Evolutionary conservation across 2,888 invertebrate genomes (phyloP).

Genomic region (Smittia sp.): DNA sequence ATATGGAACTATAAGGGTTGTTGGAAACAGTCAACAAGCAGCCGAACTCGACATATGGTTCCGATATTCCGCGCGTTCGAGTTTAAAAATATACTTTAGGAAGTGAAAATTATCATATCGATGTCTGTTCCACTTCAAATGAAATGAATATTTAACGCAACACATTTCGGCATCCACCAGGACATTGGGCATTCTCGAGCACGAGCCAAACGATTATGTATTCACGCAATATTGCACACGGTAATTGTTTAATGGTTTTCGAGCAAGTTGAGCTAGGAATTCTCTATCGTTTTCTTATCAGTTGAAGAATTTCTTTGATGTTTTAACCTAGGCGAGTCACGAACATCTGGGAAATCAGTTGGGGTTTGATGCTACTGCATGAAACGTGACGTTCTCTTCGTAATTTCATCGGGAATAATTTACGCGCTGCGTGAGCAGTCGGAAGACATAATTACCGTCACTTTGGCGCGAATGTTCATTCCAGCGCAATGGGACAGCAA

Average conservation of each 20-base stretch:
- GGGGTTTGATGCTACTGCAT: neutral
- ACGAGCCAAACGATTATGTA: slow-evolving; percentile 6
- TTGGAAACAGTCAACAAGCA: slow-evolving; percentile 7
- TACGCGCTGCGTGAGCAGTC: too few relatives aligned
- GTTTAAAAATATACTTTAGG: slow-evolving; percentile 14
- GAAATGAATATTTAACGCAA: slow-evolving; percentile 16
- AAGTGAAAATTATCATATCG: slow-evolving; percentile 21
- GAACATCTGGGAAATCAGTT: neutral
- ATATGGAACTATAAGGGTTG: slow-evolving; percentile 4
- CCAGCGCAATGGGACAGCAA: too few relatives aligned
- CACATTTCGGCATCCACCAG: neutral
- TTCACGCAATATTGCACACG: slow-evolving; percentile 8
- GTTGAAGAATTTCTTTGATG: neutral
- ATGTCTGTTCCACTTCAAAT: slow-evolving; percentile 12
- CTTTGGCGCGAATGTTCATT: too few relatives aligned
- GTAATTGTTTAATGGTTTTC: neutral
- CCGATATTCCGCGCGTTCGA: neutral
- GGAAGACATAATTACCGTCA: too few relatives aligned
- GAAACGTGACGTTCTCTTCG: too few relatives aligned
- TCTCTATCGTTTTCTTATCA: neutral
- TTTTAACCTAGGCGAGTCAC: neutral
- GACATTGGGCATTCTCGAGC: neutral
- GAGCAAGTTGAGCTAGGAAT: neutral
- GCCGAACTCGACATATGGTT: slow-evolving; percentile 14
- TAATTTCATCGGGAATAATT: too few relatives aligned